A percentile compares a stretch with the other conserved stretches of the same genome.
These are phyloP conservation scores for Anoplius nigerrimus DNA, from an alignment of 2,888 invertebrate species.

Conservation along the genomic window DNA sequence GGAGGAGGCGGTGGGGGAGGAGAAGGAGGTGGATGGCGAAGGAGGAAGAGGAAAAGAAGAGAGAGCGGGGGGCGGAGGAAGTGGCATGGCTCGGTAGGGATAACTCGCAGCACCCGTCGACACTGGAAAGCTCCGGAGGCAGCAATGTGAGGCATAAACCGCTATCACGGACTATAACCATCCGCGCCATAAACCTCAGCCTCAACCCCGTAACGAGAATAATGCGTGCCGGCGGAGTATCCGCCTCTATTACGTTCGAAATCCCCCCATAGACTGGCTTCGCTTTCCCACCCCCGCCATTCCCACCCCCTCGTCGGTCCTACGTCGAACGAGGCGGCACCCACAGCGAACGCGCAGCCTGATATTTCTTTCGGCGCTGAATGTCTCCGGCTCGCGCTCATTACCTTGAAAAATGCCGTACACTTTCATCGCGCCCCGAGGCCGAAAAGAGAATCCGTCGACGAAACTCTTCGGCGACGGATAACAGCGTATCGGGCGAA, in stretches of 20 bases:
- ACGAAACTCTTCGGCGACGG: not conserved
- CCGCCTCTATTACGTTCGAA: constrained; percentile 64
- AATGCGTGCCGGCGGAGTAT: constrained; percentile 63
- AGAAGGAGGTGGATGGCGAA: not conserved
- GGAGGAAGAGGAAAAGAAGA: not conserved
- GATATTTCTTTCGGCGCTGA: constrained; percentile 11
- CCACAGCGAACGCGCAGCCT: constrained; percentile 27
- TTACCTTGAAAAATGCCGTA: constrained; percentile 7
- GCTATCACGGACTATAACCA: constrained; percentile 66
- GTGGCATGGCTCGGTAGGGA: constrained; percentile 16
- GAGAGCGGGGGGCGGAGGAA: not conserved
- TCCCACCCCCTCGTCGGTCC: constrained; percentile 13
- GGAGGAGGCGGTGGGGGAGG: not conserved
- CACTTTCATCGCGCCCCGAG: not conserved
- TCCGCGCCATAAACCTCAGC: constrained; percentile 62
- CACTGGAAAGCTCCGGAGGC: constrained; percentile 45
- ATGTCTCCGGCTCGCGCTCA: constrained; percentile 19
- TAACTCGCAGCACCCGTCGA: constrained; percentile 50
- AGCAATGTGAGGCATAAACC: constrained; percentile 61
- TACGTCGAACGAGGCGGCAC: constrained; percentile 2
- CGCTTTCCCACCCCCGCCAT: constrained; percentile 8
- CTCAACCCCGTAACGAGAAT: constrained; percentile 62
- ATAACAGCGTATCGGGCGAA: too few relatives aligned
- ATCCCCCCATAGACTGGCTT: constrained; percentile 56
- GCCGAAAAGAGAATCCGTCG: not conserved